Evolutionary conservation across 2,888 invertebrate species (phyloP), one percentile per base, ranked within the genome.

Genomic region (Yponomeuta plumbellus): DNA sequence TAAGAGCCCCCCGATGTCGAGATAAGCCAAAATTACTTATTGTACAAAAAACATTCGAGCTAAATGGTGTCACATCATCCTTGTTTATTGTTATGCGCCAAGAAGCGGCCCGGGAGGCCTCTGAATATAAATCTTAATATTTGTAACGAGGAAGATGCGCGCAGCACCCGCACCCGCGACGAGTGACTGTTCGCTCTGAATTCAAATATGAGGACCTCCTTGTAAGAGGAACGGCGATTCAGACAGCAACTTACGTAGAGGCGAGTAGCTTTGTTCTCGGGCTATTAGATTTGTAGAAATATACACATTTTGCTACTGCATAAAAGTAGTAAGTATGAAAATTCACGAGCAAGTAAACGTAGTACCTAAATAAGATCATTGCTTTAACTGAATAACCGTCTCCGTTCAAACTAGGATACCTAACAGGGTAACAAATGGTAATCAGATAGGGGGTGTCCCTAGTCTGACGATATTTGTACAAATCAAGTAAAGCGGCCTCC

Each of bases 1-100:
- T 70, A 71, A 67, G 64, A 61, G 64, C 59, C 57, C 65, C 67
- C 70, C 17, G 17, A 23, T 39, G 63, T 11, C 40, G 52, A 2
- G 44, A 21, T 59, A 68, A 67, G 57, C 23, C 61, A 65, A 67
- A 68, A 67, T 69, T 68, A 69, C 67, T 71, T 67, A 67, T 61
- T 67, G 68, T 69, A 71, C 67, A 70, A 72, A 71, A 71, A 73
- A 69, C 67, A 69, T 68, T 67, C 61, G 70, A 71, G 73, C 76
- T 80, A 81, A 83, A 83, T 81, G 79, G 78, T 80, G 80, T 80
- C 79, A 79, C 80, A 82, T 80, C 78, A 80, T 80, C 77, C 75
- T 76, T 82, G 80, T 82, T 83, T 83, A 80, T 77, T 75, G 76
- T 75, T 72, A 71, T 71, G 66, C 63, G 65, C 67, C 67, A 65